Conservation (phyloP, 2,113 vertebrate species). For the Capreolus pygargus region DNA sequence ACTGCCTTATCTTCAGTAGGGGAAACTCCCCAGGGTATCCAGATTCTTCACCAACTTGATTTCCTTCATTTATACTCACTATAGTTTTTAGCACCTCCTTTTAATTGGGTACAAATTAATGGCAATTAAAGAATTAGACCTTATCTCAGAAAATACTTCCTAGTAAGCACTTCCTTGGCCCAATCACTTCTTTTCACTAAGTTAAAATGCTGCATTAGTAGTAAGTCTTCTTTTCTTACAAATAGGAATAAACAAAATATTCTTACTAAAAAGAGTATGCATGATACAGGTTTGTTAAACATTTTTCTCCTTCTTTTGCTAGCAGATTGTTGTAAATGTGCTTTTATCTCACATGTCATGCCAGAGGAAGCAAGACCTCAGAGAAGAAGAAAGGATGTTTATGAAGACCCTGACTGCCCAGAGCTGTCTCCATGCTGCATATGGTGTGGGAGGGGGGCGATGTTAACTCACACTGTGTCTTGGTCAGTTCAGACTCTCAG, state of each 20-base stretch:
- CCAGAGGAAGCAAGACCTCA: neutral
- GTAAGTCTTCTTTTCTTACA: neutral
- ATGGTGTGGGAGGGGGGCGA: neutral
- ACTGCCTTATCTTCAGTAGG: neutral
- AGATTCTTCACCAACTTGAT: neutral
- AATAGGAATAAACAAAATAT: neutral
- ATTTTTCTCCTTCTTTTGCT: neutral
- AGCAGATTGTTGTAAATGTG: neutral
- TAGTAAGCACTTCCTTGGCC: slow-evolving; percentile 20
- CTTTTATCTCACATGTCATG: neutral
- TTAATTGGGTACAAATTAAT: slow-evolving; percentile 44
- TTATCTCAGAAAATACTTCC: slow-evolving; percentile 28
- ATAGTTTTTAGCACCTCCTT: neutral
- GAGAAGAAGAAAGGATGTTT: neutral
- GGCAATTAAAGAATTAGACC: slow-evolving; percentile 39
- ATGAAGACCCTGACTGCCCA: neutral
- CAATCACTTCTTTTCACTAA: neutral
- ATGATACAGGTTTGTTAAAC: neutral
- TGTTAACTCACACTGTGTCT: neutral
- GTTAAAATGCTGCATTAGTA: neutral
- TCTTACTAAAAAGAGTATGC: neutral
- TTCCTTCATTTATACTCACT: neutral
- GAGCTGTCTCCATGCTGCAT: neutral
- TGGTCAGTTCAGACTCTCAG: neutral
- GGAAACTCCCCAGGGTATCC: neutral